These are phyloP conservation scores for Drosophila yakuba DNA, from an alignment of 1,140 invertebrate genomes.

Conservation along the genomic window DNA sequence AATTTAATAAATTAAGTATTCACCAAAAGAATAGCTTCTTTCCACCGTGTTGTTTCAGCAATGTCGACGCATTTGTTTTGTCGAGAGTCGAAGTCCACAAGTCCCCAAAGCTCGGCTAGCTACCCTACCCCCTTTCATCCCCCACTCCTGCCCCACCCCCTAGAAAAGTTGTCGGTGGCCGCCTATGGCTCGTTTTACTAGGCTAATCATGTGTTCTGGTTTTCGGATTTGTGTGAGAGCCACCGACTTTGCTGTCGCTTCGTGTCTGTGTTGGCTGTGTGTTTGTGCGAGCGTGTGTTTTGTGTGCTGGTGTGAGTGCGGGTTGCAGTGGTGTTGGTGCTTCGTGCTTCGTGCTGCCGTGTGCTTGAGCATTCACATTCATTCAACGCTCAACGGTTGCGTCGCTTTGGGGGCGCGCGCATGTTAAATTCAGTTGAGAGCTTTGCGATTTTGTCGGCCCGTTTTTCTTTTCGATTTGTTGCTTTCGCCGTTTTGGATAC, in stretches of 20 bases:
- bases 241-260: slow-evolving; percentile 27
- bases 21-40: no score
- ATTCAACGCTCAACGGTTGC: slow-evolving; percentile 61
- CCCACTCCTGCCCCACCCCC: slow-evolving; percentile 8
- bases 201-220: slow-evolving; percentile 85
- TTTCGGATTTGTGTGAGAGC: slow-evolving; percentile 71
- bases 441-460: slow-evolving; percentile 75
- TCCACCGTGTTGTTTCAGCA: slow-evolving; percentile 47
- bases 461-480: slow-evolving; percentile 34
- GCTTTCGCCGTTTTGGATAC: slow-evolving; percentile 25
- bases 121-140: neutral
- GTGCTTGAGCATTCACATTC: slow-evolving; percentile 72
- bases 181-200: slow-evolving; percentile 77
- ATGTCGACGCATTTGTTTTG: slow-evolving; percentile 17
- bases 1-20: no score
- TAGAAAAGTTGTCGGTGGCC: slow-evolving; percentile 36
- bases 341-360: slow-evolving; percentile 42
- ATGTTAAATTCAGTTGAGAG: slow-evolving; percentile 56
- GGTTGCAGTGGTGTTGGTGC: slow-evolving; percentile 5
- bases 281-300: neutral
- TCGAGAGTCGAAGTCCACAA: slow-evolving; percentile 16
- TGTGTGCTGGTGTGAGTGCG: neutral
- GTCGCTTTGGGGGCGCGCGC: slow-evolving; percentile 54
- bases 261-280: slow-evolving; percentile 24
- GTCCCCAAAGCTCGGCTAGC: slow-evolving; percentile 48